These are phyloP conservation scores for Metellina segmentata DNA, from an alignment of 2,888 invertebrate genomes.

Conservation along the genomic window DNA sequence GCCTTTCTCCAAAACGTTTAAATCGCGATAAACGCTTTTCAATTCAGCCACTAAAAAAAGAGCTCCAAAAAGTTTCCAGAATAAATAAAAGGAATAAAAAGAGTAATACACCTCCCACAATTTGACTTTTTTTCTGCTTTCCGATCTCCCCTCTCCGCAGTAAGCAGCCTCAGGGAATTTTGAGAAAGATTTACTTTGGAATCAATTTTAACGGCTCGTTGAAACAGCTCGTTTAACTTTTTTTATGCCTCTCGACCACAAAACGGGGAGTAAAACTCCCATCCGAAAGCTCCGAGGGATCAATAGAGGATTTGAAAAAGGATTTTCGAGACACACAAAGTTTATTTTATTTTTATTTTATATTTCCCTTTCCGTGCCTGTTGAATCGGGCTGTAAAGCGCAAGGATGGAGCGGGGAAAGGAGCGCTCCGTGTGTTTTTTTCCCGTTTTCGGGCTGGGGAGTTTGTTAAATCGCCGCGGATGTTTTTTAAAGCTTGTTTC, in stretches of 20 bases:
- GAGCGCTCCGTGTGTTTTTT: neutral
- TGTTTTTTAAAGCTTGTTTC: slow-evolving; percentile 13
- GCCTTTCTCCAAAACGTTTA: slow-evolving; percentile 53
- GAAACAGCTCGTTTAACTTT: slow-evolving; percentile 76
- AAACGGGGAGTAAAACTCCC: slow-evolving; percentile 66
- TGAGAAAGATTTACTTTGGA: slow-evolving; percentile 76
- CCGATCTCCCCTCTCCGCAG: slow-evolving; percentile 2
- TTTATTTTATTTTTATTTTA: slow-evolving; percentile 49
- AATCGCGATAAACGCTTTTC: slow-evolving; percentile 51
- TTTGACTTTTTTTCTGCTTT: slow-evolving; percentile 51
- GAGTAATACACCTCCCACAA: slow-evolving; percentile 66
- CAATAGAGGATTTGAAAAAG: slow-evolving; percentile 74
- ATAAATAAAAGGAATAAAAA: slow-evolving; percentile 24
- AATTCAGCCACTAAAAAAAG: slow-evolving; percentile 23
- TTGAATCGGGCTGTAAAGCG: slow-evolving; percentile 45
- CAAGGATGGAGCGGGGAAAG: neutral
- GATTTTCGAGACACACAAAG: slow-evolving; percentile 60
- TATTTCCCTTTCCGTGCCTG: slow-evolving; percentile 62
- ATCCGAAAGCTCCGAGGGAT: slow-evolving; percentile 59
- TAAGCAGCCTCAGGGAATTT: slow-evolving; percentile 64
- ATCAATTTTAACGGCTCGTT: slow-evolving; percentile 75
- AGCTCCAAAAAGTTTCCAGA: slow-evolving; percentile 33
- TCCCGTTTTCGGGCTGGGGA: slow-evolving; percentile 11
- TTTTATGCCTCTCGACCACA: slow-evolving; percentile 69
- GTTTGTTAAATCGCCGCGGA: slow-evolving; percentile 6